Evolutionary conservation across 30 jellyfish, hydroid and myxozoan species (phyloP).

Genomic region (Turritopsis rubra): DNA sequence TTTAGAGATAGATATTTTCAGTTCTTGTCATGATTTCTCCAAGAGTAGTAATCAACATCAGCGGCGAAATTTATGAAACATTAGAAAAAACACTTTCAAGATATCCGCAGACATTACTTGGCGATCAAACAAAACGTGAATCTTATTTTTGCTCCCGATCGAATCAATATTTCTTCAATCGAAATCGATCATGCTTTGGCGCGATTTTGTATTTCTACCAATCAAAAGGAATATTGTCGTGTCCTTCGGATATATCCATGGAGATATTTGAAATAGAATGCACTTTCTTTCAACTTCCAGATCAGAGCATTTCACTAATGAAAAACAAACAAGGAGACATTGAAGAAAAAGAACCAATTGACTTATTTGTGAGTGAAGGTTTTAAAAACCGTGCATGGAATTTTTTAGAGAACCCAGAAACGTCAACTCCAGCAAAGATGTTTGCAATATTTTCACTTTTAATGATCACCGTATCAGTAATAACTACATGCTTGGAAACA

Average conservation of each 20-base stretch:
- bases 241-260: constrained; percentile 63
- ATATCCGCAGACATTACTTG: constrained; percentile 84
- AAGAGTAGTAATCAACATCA: constrained; percentile 51
- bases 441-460: constrained; percentile 56
- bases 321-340: constrained; percentile 50
- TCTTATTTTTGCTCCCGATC: constrained; percentile 14
- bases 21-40: neutral
- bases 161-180: constrained; percentile 53
- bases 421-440: constrained; percentile 60
- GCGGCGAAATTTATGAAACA: constrained; percentile 90
- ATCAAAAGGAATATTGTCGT: constrained; percentile 70
- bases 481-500: constrained; percentile 72
- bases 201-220: constrained; percentile 91
- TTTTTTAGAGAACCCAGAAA: constrained; percentile 63
- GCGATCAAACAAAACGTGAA: constrained; percentile 44
- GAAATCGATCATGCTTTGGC: constrained; percentile 82
- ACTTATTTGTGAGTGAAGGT: neutral
- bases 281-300: constrained; percentile 58
- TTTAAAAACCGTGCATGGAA: constrained; percentile 35
- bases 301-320: constrained; percentile 45
- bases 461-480: constrained; percentile 61
- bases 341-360: neutral
- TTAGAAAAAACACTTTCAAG: constrained; percentile 60
- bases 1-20: neutral
- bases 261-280: constrained; percentile 86